Evolutionary conservation across 2,888 invertebrate genomes (phyloP).

Genomic region (Frankliniella fusca): DNA sequence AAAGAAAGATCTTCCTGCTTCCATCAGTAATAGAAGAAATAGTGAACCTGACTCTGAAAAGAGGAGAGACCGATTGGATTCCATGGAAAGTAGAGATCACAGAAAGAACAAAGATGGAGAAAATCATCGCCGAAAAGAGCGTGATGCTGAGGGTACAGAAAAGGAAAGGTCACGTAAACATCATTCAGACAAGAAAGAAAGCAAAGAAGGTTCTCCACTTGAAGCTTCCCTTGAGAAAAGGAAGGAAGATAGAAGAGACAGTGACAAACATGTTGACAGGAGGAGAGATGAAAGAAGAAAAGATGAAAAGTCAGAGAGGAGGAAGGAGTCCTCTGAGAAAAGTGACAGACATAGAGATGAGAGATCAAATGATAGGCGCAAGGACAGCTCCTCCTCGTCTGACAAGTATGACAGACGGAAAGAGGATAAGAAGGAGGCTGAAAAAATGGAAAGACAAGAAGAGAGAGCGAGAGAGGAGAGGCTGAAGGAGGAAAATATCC

Average conservation of each 20-base stretch:
- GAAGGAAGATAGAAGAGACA: slow-evolving; percentile 8
- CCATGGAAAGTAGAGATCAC: slow-evolving; percentile 37
- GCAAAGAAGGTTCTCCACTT: slow-evolving; percentile 33
- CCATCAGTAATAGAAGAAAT: slow-evolving; percentile 40
- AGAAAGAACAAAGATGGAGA: slow-evolving; percentile 36
- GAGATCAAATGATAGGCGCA: slow-evolving; percentile 33
- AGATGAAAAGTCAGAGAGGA: slow-evolving; percentile 35
- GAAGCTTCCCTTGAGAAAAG: slow-evolving; percentile 31
- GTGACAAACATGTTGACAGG: slow-evolving; percentile 7
- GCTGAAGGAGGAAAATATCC: slow-evolving; percentile 42
- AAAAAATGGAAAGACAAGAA: slow-evolving; percentile 38
- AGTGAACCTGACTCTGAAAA: slow-evolving; percentile 38
- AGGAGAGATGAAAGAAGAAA: slow-evolving; percentile 34
- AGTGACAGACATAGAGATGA: slow-evolving; percentile 32
- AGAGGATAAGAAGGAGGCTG: slow-evolving; percentile 42
- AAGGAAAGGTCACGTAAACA: slow-evolving; percentile 34
- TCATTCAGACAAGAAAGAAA: slow-evolving; percentile 33
- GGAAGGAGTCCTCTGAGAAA: slow-evolving; percentile 32
- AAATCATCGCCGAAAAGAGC: slow-evolving; percentile 38
- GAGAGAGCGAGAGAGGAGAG: slow-evolving; percentile 42
- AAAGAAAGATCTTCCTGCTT: slow-evolving; percentile 8
- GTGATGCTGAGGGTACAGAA: slow-evolving; percentile 37
- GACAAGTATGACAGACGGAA: slow-evolving; percentile 42
- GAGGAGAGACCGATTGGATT: slow-evolving; percentile 45
- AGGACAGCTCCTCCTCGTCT: neutral